Percentiles rank a stretch among this genome's conserved stretches.
phyloP scores from a whole-genome alignment of 2,797 vertebrate species.

The Lepilemur ruficaudatus region DNA sequence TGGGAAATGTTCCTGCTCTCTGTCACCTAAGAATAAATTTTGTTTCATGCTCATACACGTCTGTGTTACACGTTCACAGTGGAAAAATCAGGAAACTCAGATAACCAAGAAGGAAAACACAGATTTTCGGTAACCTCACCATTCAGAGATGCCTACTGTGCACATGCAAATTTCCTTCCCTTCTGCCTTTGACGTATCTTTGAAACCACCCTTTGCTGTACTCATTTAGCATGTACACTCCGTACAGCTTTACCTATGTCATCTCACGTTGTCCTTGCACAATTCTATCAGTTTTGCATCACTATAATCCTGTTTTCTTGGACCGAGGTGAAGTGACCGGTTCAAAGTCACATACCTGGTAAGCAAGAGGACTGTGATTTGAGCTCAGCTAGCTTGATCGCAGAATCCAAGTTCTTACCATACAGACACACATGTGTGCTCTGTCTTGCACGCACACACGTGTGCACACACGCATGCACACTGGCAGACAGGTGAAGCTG shows the following conservation, averaged over 20 bases:
- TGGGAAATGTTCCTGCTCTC: rapidly evolving
- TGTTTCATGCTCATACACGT: rapidly evolving
- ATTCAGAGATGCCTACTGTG: not conserved
- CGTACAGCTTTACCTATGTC: rapidly evolving
- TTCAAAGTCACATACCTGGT: not conserved
- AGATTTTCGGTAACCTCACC: rapidly evolving
- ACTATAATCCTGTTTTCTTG: rapidly evolving
- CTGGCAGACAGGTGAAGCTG: too few species aligned
- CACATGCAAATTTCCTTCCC: not conserved
- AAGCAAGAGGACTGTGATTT: rapidly evolving
- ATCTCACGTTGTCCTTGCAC: rapidly evolving
- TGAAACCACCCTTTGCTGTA: rapidly evolving
- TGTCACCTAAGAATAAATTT: rapidly evolving
- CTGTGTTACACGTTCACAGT: not conserved
- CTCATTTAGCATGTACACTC: rapidly evolving
- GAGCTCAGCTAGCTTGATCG: rapidly evolving
- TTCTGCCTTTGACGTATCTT: not conserved
- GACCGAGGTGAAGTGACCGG: too few species aligned
- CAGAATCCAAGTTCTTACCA: not conserved
- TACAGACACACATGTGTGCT: rapidly evolving
- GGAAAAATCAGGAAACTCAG: not conserved
- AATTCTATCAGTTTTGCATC: not conserved
- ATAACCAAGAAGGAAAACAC: not conserved
- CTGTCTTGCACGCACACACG: too few species aligned
- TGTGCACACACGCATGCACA: rapidly evolving